Conservation (phyloP, 2,113 vertebrate species). For the Vulpes lagopus region DNA sequence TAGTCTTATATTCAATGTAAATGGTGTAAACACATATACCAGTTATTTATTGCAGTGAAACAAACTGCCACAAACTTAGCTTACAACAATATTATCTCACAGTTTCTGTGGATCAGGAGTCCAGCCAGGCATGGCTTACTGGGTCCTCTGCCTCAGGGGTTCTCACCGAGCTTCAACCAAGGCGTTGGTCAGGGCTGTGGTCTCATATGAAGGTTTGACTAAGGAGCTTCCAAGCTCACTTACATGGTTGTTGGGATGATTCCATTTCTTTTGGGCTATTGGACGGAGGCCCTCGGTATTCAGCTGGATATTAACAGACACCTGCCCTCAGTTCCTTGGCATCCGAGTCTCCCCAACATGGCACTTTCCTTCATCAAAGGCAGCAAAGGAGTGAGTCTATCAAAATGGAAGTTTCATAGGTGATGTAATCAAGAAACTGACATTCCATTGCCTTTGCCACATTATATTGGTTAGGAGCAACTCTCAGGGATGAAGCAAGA, state of each 20-base stretch:
- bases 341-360: neutral
- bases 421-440: neutral
- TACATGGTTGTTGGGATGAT: neutral
- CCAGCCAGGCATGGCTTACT: neutral
- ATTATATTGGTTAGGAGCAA: neutral
- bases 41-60: neutral
- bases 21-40: neutral
- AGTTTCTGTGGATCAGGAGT: neutral
- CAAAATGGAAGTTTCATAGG: neutral
- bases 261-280: neutral
- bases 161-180: neutral
- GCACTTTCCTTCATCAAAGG: neutral
- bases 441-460: neutral
- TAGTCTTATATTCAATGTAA: neutral
- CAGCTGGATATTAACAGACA: neutral
- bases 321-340: neutral
- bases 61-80: neutral
- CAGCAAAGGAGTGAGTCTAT: neutral
- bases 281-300: neutral
- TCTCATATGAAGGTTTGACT: neutral
- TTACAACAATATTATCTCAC: neutral
- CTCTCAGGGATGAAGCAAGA: neutral
- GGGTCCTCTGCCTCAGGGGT: neutral
- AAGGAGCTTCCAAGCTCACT: neutral
- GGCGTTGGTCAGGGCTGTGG: neutral